Evolutionary conservation across 1,140 invertebrate genomes (phyloP), one percentile per base, ranked within the genome.

Genomic region (Lucilia cuprina): DNA sequence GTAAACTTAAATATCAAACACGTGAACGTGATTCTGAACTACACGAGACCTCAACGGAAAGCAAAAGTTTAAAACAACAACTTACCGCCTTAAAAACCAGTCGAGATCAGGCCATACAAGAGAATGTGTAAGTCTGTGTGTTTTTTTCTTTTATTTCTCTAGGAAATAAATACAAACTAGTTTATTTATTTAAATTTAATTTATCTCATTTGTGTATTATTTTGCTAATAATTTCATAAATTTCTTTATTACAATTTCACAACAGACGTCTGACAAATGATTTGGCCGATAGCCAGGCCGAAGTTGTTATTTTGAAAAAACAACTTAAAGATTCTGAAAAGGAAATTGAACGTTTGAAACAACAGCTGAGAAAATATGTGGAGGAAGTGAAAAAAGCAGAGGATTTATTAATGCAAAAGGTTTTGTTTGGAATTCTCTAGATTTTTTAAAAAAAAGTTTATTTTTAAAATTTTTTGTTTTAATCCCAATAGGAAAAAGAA

Each of bases 361-460:
- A 92, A 80, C 94, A 95, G 87, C 87, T 95, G 78, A 94, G 94
- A 85, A 93, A 93, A 84, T 95, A 95, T 85, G 94, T 95, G 0
- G 92, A 92, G 84, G 94, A 95, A 90, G 93, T 95, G 9, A 93
- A 94, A 85, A 92, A 93, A 50, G 92, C 93, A 17, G 94, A 95
- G 86, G 94, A 95, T 82, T 87, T 94, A 30, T 89, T 95, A 10
- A 91, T 92, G 83, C 87, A 92, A 84, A 95, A 94, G 92, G 94
- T 91, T 8, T 21, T 30, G 74, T 82, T 19, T 30, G 25, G 3
- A 30, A 30, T 30, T 30, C 10, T 34, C 19, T n/a, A 34, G 47
- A 84, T 34, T 17, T 70, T 82, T 60, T 85, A 13, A 25, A 3
- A 35, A 8, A 14, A 30, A 30, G 19, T 41, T 19, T 83, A 8